These are phyloP conservation scores for Brienomyrus longianalis DNA, from an alignment of 2,113 vertebrate species.

Conservation along the genomic window DNA sequence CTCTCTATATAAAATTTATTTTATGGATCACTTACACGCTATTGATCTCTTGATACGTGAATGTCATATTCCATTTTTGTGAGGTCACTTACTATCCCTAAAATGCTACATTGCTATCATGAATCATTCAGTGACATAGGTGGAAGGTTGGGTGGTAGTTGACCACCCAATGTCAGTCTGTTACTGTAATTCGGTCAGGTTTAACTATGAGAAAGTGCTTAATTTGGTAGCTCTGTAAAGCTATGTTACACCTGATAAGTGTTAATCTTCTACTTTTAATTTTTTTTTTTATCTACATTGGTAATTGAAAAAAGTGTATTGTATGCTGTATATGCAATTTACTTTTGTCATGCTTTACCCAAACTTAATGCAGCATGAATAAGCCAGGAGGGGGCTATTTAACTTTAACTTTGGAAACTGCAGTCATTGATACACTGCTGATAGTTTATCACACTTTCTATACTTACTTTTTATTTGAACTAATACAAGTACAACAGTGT, in stretches of 20 bases:
- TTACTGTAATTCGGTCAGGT: background rate
- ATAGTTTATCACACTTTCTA: too few species aligned
- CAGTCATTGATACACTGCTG: background rate
- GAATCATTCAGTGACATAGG: background rate
- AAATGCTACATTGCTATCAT: background rate
- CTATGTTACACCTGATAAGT: background rate
- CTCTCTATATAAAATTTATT: background rate
- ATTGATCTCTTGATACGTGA: background rate
- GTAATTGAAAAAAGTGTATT: background rate
- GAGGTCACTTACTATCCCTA: background rate
- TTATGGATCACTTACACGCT: background rate
- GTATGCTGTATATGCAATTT: background rate
- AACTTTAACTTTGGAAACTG: background rate
- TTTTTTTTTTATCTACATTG: background rate
- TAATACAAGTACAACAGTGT: too few species aligned
- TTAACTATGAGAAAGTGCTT: background rate
- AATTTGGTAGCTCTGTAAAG: background rate
- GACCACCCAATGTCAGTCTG: background rate
- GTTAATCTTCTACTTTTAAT: too few species aligned
- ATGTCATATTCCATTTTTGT: background rate
- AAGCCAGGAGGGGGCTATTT: background rate
- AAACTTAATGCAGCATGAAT: background rate
- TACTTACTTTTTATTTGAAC: too few species aligned
- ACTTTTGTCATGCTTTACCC: background rate
- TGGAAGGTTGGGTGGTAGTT: background rate